Evolutionary conservation across 2,888 invertebrate genomes (phyloP), one percentile per base, ranked within the genome.

Genomic region (Endotricha flammealis): DNA sequence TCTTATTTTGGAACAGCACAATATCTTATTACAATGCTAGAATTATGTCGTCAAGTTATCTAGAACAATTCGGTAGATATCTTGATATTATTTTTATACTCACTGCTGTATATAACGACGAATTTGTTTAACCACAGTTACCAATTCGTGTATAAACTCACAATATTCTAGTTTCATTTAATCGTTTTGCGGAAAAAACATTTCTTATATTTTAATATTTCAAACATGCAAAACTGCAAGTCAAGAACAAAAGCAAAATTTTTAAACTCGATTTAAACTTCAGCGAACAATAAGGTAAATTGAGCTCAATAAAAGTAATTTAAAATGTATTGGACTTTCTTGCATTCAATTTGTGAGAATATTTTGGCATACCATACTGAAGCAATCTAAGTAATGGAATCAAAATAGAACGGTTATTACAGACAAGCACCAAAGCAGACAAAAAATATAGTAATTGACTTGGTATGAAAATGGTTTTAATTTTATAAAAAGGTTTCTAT

Each of bases 311-410:
- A 32, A 36, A 39, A 36, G 36, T 32, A 40, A 32, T 36, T 32
- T 36, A 32, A 36, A 29, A 29, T 32, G 32, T 32, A 40, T 36
- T 36, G 36, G 29, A 35, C 35, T 35, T 40, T 38, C 32, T 36
- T 38, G 39, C 42, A 38, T 45, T 39, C 50, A 48, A 46, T 51
- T 47, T 47, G 36, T 29, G 40, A 25, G 38, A 36, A 39, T 45
- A 41, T 46, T 52, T 50, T 46, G 45, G 45, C 45, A 40, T 41
- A 39, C 32, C 33, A 27, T 37, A 27, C 31, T 28, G 41, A 47
- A 48, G 50, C 50, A 50, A 53, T 50, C 48, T 41, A 38, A 30
- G 44, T 53, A 50, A 49, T 53, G 48, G 48, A 53, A 53, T 49
- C 46, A 32, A 37, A 41, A 41, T 31, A 28, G 34, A 37, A 34